A percentile compares a stretch with the other conserved stretches of the same genome.
Conservation (phyloP, 2,888 invertebrate species). For the Metacarcinus magister region DNA sequence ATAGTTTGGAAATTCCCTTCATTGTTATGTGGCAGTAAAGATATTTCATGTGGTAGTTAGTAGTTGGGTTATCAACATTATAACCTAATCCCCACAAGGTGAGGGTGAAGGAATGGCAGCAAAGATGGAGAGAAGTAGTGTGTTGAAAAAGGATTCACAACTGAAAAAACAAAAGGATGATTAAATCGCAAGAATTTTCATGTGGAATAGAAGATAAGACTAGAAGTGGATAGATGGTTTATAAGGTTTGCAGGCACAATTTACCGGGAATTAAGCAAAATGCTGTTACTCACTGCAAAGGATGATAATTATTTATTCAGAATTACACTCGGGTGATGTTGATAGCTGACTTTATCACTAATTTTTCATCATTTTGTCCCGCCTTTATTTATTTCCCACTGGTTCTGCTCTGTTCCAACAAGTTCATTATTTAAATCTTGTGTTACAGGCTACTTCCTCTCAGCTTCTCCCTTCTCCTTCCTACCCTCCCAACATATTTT, state of each 20-base stretch:
- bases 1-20: too few species aligned
- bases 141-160: not conserved
- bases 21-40: too few species aligned
- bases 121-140: not conserved
- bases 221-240: not conserved
- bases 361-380: not conserved
- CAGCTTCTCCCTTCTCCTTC: not conserved
- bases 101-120: too few species aligned
- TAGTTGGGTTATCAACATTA: too few species aligned
- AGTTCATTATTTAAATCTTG: not conserved
- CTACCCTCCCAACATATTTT: not conserved
- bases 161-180: not conserved
- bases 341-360: not conserved
- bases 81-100: too few species aligned
- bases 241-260: not conserved
- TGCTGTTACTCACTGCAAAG: not conserved
- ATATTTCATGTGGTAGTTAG: too few species aligned
- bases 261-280: not conserved
- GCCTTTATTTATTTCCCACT: not conserved
- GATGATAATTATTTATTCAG: not conserved
- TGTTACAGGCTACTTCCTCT: not conserved
- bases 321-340: not conserved
- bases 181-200: not conserved
- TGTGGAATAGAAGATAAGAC: not conserved
- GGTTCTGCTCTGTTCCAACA: not conserved